These are phyloP conservation scores for Caenorhabditis remanei DNA, from an alignment of 1,140 invertebrate genomes.

Conservation along the genomic window DNA sequence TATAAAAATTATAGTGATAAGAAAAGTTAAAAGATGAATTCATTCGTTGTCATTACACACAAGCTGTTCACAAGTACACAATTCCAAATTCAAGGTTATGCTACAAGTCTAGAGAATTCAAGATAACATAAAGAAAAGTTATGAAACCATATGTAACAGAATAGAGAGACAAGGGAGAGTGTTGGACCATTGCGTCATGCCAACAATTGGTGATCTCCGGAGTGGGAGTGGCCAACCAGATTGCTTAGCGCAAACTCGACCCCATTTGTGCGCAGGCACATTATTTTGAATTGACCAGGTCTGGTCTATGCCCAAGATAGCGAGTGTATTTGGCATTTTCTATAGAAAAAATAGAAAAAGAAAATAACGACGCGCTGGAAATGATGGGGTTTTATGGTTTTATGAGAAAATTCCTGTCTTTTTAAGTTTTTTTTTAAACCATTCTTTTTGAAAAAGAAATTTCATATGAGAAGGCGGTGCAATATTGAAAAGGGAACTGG, in stretches of 20 bases:
- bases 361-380: neutral
- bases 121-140: too few relatives aligned
- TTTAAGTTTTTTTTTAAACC: too few relatives aligned
- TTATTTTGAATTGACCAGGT: neutral
- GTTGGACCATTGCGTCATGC: neutral
- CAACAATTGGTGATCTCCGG: neutral
- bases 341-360: neutral
- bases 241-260: neutral
- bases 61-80: neutral
- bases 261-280: neutral
- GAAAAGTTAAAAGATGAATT: slow-evolving; percentile 29
- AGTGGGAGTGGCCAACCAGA: neutral
- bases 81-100: too few relatives aligned
- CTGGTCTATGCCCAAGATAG: too few relatives aligned
- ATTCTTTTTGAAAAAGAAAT: neutral
- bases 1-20: slow-evolving; percentile 11
- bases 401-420: neutral
- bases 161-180: neutral
- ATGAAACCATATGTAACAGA: too few relatives aligned
- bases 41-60: neutral
- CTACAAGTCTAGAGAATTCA: too few relatives aligned
- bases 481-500: neutral
- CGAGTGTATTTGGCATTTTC: slow-evolving; percentile 18
- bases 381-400: neutral
- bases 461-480: neutral